Conservation (phyloP, 2,888 invertebrate species). For the Oscheius sp. region DNA sequence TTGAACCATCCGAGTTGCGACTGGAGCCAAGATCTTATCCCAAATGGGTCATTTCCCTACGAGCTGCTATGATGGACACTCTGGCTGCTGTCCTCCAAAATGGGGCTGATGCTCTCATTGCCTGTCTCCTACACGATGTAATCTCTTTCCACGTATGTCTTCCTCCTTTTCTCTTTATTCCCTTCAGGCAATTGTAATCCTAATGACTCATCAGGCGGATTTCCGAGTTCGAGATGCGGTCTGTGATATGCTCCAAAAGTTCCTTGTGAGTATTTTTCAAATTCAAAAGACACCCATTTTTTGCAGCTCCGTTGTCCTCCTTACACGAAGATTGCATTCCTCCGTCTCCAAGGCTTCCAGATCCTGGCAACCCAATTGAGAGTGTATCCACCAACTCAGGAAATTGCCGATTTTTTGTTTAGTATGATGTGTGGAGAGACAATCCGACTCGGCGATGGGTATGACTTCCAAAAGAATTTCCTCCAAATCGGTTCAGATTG, state of each 20-base stretch:
- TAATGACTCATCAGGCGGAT: conserved; percentile 53
- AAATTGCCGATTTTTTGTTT: conserved; percentile 61
- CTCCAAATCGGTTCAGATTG: conserved; percentile 35
- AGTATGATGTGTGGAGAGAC: conserved; percentile 63
- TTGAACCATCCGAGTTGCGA: background rate
- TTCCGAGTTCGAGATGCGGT: conserved; percentile 43
- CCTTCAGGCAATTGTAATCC: conserved; percentile 54
- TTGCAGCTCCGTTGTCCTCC: conserved; percentile 53
- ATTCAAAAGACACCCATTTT: background rate
- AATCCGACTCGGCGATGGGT: conserved; percentile 61
- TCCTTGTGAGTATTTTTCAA: conserved; percentile 37
- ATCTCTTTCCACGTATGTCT: conserved; percentile 38
- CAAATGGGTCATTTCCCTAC: conserved; percentile 6
- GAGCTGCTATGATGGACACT: conserved; percentile 27
- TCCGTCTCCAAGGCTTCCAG: conserved; percentile 57
- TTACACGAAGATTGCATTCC: conserved; percentile 50
- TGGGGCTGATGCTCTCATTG: conserved; percentile 34
- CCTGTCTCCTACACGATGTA: conserved; percentile 38
- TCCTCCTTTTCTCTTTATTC: background rate
- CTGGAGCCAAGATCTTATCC: background rate
- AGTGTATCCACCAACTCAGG: conserved; percentile 41
- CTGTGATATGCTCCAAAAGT: conserved; percentile 53
- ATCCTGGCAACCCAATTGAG: conserved; percentile 64
- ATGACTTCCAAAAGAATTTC: background rate
- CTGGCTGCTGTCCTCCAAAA: conserved; percentile 37